Conservation (phyloP, 2,888 invertebrate species). For the Smittia sp. region DNA sequence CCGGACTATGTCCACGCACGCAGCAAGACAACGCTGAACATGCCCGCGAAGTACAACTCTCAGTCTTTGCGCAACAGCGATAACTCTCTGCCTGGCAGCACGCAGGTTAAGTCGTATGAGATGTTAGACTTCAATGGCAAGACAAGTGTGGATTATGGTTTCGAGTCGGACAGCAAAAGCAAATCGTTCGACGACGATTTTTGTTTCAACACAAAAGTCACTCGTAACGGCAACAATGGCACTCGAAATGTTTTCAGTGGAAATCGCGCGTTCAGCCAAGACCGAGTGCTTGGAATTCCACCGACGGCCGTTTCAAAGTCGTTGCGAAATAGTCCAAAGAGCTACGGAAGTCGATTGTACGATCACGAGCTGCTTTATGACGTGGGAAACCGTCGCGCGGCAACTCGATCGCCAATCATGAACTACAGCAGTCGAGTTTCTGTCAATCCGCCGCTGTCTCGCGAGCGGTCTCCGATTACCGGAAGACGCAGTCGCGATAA, state of each 20-base stretch:
- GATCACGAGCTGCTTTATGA: constrained; percentile 54
- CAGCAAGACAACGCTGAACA: constrained; percentile 31
- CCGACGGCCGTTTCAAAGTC: constrained; percentile 32
- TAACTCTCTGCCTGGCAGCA: constrained; percentile 28
- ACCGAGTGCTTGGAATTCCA: constrained; percentile 27
- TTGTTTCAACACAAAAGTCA: constrained; percentile 30
- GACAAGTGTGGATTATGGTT: constrained; percentile 32
- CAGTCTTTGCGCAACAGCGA: constrained; percentile 38
- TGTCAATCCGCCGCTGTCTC: neutral
- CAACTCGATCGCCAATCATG: constrained; percentile 52
- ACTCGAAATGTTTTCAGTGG: constrained; percentile 33
- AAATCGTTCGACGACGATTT: constrained; percentile 41
- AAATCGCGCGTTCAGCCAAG: constrained; percentile 40
- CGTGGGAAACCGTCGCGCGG: constrained; percentile 48
- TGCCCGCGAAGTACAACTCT: constrained; percentile 21
- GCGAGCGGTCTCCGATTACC: constrained; percentile 32
- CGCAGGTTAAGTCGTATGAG: constrained; percentile 32
- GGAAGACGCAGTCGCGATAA: constrained; percentile 23
- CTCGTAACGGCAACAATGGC: constrained; percentile 8
- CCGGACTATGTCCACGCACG: constrained; percentile 21
- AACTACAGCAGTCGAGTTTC: constrained; percentile 48
- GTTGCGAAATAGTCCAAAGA: constrained; percentile 51
- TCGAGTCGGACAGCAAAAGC: constrained; percentile 39
- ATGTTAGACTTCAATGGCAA: constrained; percentile 36
- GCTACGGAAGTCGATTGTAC: constrained; percentile 52